Evolutionary conservation across 2,113 vertebrate species (phyloP).

Genomic region (Suncus etruscus): DNA sequence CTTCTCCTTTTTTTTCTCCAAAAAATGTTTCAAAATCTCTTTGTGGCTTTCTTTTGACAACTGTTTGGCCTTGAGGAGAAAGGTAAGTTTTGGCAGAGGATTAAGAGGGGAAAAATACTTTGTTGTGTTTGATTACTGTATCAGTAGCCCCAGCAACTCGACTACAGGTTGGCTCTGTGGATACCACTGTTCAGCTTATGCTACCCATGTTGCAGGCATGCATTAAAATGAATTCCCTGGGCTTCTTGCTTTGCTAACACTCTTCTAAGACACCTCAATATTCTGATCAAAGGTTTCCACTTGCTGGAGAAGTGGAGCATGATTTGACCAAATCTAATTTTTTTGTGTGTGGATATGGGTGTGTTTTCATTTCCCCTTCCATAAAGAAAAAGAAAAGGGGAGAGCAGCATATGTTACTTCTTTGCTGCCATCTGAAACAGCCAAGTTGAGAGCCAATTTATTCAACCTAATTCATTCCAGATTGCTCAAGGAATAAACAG

Average conservation of each 20-base stretch:
- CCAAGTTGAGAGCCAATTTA: conserved; percentile 80
- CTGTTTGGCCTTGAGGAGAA: conserved; percentile 46
- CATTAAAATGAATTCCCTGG: conserved; percentile 43
- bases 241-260: conserved; percentile 46
- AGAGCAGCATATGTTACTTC: conserved; percentile 75
- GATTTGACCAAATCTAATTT: conserved; percentile 77
- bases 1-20: conserved; percentile 12
- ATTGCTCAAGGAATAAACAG: conserved; percentile 81
- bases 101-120: conserved; percentile 57
- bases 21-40: conserved; percentile 56
- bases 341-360: conserved; percentile 63
- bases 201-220: not conserved
- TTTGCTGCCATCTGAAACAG: conserved; percentile 81
- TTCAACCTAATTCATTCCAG: conserved; percentile 80
- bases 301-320: conserved; percentile 66
- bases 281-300: conserved; percentile 74
- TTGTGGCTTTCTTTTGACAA: conserved; percentile 64
- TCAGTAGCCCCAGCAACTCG: conserved; percentile 72
- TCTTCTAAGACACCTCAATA: conserved; percentile 70
- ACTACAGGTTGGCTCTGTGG: conserved; percentile 11
- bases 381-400: conserved; percentile 39
- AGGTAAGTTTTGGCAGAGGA: conserved; percentile 51
- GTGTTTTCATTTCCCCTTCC: conserved; percentile 78
- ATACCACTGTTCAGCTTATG: not conserved
- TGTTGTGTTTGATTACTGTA: conserved; percentile 69